Conservation (phyloP, 37 sponge, comb jelly and placozoan species). For the Beroe forskalii region DNA sequence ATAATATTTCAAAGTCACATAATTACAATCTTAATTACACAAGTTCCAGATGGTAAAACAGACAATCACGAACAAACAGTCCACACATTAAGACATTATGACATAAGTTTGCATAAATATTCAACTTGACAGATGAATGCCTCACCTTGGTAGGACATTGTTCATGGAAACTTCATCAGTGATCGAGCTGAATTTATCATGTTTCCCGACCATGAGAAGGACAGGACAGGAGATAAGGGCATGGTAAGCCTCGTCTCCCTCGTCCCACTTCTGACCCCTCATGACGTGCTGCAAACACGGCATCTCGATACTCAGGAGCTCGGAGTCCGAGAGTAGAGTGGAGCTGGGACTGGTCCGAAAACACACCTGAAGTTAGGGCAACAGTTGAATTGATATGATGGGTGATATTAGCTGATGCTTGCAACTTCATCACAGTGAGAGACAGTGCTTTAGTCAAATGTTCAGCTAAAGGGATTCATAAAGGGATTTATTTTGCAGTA, state of each 20-base stretch:
- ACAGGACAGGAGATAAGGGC: conserved; percentile 51
- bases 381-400: not conserved
- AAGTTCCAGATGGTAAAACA: no score
- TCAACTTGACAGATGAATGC: no score
- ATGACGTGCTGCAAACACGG: conserved; percentile 14
- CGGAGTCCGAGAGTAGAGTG: not conserved
- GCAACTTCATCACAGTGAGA: no score
- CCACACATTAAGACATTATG: no score
- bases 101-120: no score
- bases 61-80: no score
- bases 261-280: conserved; percentile 58
- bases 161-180: conserved; percentile 44
- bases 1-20: no score
- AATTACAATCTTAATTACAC: no score
- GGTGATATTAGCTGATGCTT: not conserved
- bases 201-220: conserved; percentile 24
- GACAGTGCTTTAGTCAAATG: no score
- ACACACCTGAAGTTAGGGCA: conserved; percentile 31
- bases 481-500: not conserved
- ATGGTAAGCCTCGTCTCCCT: conserved; percentile 61
- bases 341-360: not conserved
- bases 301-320: conserved; percentile 54
- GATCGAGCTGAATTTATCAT: conserved; percentile 23
- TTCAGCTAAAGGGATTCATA: not conserved
- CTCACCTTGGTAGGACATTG: conserved; percentile 37